Evolutionary conservation across 2,113 vertebrate species (phyloP).

Genomic region (Pionites leucogaster): DNA sequence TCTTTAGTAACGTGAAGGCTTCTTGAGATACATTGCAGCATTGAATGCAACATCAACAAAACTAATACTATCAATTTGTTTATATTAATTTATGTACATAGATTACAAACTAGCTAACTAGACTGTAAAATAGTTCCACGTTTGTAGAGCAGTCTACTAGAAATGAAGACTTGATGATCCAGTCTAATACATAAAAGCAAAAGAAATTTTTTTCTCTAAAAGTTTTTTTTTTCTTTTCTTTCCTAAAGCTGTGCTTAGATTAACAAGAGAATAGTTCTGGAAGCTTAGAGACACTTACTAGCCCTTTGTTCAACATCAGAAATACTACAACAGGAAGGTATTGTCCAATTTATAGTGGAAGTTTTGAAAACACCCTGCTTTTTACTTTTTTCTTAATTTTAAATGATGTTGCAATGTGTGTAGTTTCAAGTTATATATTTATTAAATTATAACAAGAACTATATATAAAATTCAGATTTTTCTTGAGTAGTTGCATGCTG

Average conservation of each 20-base stretch:
- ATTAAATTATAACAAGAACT: background rate
- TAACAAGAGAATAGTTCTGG: background rate
- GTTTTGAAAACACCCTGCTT: background rate
- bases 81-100: background rate
- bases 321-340: background rate
- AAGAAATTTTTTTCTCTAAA: background rate
- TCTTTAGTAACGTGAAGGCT: background rate
- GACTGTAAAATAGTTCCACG: background rate
- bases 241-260: background rate
- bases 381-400: background rate
- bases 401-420: background rate
- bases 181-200: background rate
- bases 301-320: background rate
- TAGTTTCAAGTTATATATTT: background rate
- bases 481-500: background rate
- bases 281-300: background rate
- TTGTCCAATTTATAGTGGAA: background rate
- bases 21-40: background rate
- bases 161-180: background rate
- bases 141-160: background rate
- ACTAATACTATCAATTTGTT: background rate
- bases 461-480: background rate
- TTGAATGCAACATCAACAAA: background rate
- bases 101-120: background rate
- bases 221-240: background rate